Percentiles rank a stretch among this genome's conserved stretches.
phyloP scores from a whole-genome alignment of 2,888 invertebrate species.

The Chaetogeoica ovagalla region DNA sequence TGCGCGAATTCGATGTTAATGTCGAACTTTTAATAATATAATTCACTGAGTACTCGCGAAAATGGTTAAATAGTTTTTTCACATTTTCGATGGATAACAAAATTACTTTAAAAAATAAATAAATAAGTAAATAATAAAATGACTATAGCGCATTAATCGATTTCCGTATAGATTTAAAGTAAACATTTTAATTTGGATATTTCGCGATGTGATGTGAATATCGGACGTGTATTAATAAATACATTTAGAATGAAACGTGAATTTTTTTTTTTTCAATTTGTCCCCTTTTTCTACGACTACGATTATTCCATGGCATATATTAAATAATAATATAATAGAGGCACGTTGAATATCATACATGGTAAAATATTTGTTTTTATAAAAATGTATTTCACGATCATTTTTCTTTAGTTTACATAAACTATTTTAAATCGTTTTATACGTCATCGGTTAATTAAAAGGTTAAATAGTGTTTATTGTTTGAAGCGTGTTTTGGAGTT shows the following conservation, averaged over 20 bases:
- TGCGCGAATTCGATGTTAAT: no score
- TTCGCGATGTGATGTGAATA: background rate
- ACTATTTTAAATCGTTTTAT: no score
- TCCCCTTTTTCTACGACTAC: background rate
- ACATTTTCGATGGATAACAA: background rate
- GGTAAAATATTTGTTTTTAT: background rate
- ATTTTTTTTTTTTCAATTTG: background rate
- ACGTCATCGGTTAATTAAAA: no score
- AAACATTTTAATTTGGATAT: background rate
- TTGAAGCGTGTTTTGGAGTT: no score
- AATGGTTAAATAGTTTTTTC: no score
- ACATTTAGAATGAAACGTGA: background rate
- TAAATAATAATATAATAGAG: background rate
- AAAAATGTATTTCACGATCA: background rate
- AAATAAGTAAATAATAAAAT: no score
- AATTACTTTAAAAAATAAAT: no score
- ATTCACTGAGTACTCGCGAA: no score
- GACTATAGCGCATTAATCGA: background rate
- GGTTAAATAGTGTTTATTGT: no score
- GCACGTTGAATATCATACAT: background rate
- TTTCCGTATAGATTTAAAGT: background rate
- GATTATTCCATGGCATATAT: background rate
- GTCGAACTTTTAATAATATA: no score
- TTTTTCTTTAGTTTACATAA: no score
- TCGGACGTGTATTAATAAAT: background rate